A percentile compares a stretch with the other conserved stretches of the same genome.
Evolutionary conservation across 2,113 vertebrate species (phyloP).

Genomic region (Spilogale gracilis): DNA sequence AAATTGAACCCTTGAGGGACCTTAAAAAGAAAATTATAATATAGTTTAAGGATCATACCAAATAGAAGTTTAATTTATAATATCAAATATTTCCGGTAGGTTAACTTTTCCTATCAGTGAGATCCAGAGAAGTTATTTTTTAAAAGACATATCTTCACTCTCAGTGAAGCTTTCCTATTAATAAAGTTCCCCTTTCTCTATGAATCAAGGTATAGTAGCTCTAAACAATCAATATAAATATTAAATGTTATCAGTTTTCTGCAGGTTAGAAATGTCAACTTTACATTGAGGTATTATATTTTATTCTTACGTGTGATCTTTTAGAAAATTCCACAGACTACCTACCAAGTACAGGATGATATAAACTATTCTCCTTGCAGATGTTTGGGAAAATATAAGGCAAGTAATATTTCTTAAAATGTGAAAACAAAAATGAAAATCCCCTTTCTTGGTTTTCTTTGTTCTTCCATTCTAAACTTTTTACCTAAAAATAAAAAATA

Average conservation of each 20-base stretch:
- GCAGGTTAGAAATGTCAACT: constrained; percentile 22
- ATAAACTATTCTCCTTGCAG: constrained; percentile 97
- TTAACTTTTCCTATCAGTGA: constrained; percentile 3
- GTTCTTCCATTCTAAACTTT: constrained; percentile 99
- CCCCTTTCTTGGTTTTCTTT: constrained; percentile 99
- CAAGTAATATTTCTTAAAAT: constrained; percentile 99
- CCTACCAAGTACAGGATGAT: constrained; percentile 97
- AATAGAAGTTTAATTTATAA: constrained; percentile 49
- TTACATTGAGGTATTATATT: constrained; percentile 2
- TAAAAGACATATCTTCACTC: not conserved
- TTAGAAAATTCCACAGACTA: constrained; percentile 71
- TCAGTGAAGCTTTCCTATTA: constrained; percentile 54
- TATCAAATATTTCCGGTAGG: constrained; percentile 6
- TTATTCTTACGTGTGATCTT: not conserved
- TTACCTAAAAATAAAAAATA: constrained; percentile 90
- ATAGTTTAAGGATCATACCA: constrained; percentile 21
- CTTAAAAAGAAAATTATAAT: constrained; percentile 2
- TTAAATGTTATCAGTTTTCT: constrained; percentile 49
- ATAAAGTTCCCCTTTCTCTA: constrained; percentile 9
- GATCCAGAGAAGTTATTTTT: not conserved
- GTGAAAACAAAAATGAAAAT: constrained; percentile 98
- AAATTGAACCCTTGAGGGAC: not conserved
- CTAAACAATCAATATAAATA: constrained; percentile 42
- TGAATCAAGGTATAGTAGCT: not conserved
- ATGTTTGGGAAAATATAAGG: constrained; percentile 99